Evolutionary conservation across 2,888 invertebrate species (phyloP).

Genomic region (Apamea anceps): DNA sequence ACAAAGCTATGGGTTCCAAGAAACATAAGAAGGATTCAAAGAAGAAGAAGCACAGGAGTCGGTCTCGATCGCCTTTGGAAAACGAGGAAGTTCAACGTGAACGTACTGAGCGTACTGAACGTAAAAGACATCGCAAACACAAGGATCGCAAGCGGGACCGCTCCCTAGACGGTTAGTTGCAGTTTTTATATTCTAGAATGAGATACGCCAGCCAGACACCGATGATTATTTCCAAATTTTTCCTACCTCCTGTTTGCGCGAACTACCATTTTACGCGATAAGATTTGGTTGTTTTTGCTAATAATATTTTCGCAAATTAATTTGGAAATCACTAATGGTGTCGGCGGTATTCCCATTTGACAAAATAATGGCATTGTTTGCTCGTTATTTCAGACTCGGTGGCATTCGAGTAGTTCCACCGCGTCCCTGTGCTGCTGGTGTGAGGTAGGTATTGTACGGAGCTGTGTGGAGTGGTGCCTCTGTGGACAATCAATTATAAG

Average conservation of each 20-base stretch:
- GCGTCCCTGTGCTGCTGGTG: slow-evolving; percentile 76
- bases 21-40: slow-evolving; percentile 93
- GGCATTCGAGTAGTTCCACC: slow-evolving; percentile 84
- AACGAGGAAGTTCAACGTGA: slow-evolving; percentile 88
- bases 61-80: slow-evolving; percentile 90
- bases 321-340: slow-evolving; percentile 75
- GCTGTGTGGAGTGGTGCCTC: slow-evolving; percentile 29
- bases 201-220: slow-evolving; percentile 75
- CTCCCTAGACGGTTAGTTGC: slow-evolving; percentile 90
- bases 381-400: slow-evolving; percentile 90
- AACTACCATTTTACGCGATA: neutral
- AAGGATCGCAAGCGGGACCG: slow-evolving; percentile 89
- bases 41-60: slow-evolving; percentile 92
- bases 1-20: slow-evolving; percentile 92
- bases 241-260: neutral
- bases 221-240: slow-evolving; percentile 75
- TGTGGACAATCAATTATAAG: slow-evolving; percentile 29
- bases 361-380: slow-evolving; percentile 89
- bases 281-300: neutral
- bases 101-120: slow-evolving; percentile 77
- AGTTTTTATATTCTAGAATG: slow-evolving; percentile 58
- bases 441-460: slow-evolving; percentile 81
- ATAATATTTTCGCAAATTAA: neutral
- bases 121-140: slow-evolving; percentile 88
- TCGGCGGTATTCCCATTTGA: slow-evolving; percentile 78